These are phyloP conservation scores for Meta bourneti DNA, from an alignment of 2,888 invertebrate genomes.

Conservation along the genomic window DNA sequence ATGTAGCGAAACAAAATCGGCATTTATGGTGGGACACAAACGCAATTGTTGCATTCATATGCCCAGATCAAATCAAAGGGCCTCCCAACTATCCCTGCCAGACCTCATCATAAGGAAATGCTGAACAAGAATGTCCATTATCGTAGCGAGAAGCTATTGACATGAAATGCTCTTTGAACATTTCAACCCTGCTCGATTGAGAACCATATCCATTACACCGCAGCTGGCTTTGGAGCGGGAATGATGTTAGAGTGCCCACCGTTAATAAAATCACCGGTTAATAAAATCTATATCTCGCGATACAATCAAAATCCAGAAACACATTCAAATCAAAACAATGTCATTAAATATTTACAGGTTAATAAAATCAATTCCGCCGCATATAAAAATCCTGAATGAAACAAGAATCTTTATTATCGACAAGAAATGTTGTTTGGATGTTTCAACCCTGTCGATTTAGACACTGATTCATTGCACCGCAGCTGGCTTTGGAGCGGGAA, in stretches of 20 bases:
- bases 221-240: constrained; percentile 13
- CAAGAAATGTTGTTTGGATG: constrained; percentile 13
- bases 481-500: constrained; percentile 22
- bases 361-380: no score
- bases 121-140: constrained; percentile 15
- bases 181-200: constrained; percentile 19
- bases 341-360: no score
- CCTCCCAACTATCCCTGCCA: neutral
- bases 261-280: no score
- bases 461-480: constrained; percentile 19
- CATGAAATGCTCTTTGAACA: constrained; percentile 18
- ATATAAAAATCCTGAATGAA: neutral
- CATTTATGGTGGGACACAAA: neutral
- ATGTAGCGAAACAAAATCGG: neutral
- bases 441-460: constrained; percentile 13
- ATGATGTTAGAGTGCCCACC: neutral
- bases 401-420: constrained; percentile 12
- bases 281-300: no score
- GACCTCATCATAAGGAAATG: neutral
- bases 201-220: constrained; percentile 31
- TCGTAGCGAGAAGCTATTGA: constrained; percentile 25
- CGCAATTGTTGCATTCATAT: neutral
- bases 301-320: no score
- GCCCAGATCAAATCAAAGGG: neutral
- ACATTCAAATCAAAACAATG: no score